Conservation (phyloP, 2,113 vertebrate genomes). For the Sorex araneus region DNA sequence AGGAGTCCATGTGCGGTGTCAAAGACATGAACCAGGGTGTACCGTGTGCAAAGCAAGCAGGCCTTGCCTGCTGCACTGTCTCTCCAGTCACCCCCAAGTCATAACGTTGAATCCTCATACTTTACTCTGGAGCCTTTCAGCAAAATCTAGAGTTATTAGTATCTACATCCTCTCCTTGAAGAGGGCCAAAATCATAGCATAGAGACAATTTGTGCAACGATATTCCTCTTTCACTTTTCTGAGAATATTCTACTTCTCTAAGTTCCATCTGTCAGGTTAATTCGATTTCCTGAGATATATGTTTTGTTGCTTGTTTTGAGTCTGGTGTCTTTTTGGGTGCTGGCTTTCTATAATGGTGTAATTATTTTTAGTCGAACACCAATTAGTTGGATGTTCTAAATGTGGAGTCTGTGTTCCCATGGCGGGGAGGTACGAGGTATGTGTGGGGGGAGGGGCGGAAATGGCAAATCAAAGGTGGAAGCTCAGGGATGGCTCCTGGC, state of each 20-base stretch:
- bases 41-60: no score
- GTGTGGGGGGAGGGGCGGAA: no score
- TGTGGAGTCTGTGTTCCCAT: no score
- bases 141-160: not conserved
- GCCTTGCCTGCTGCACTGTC: no score
- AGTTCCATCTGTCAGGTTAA: not conserved
- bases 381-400: not conserved
- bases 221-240: no score
- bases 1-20: no score
- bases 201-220: no score
- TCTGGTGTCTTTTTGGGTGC: not conserved
- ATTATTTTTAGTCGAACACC: not conserved
- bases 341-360: not conserved
- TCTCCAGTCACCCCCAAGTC: no score
- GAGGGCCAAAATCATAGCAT: not conserved
- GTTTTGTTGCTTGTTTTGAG: not conserved
- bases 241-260: not conserved
- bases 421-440: no score
- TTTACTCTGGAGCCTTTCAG: slow-evolving; percentile 35
- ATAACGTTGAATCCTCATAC: not conserved
- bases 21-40: no score
- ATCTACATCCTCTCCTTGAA: slow-evolving; percentile 27
- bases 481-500: no score
- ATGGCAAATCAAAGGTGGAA: no score
- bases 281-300: not conserved